Evolutionary conservation across 2,888 invertebrate species (phyloP).

Genomic region (Spilarctia lutea): DNA sequence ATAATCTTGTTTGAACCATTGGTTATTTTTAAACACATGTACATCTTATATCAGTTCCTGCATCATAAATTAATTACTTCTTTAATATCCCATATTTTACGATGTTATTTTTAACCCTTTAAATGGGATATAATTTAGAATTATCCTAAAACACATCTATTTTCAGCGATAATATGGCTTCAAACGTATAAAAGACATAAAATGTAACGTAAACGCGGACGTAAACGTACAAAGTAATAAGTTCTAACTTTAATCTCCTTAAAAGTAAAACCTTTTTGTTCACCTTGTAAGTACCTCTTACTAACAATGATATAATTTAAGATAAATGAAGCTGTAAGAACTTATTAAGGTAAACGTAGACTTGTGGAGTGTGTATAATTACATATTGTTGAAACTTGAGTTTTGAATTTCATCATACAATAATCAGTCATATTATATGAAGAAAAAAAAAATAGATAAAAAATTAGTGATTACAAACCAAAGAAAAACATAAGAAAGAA

Average conservation of each 20-base stretch:
- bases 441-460: background rate
- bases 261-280: constrained; percentile 15
- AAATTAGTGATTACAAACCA: background rate
- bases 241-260: constrained; percentile 11
- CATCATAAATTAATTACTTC: background rate
- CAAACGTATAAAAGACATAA: constrained; percentile 21
- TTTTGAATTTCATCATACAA: background rate
- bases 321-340: constrained; percentile 28
- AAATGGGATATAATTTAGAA: constrained; percentile 17
- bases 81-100: constrained; percentile 15
- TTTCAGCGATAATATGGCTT: constrained; percentile 10
- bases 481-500: background rate
- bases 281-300: constrained; percentile 1
- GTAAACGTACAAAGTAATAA: constrained; percentile 17
- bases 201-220: constrained; percentile 19
- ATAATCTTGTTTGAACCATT: too few relatives aligned
- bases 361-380: background rate
- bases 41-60: too few relatives aligned
- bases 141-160: constrained; percentile 20
- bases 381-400: background rate
- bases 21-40: too few relatives aligned
- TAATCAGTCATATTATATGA: background rate
- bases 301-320: constrained; percentile 12
- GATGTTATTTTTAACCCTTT: constrained; percentile 25
- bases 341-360: constrained; percentile 18